Evolutionary conservation across 1,140 invertebrate species (phyloP), one percentile per base, ranked within the genome.

Genomic region (Orius insidiosus): DNA sequence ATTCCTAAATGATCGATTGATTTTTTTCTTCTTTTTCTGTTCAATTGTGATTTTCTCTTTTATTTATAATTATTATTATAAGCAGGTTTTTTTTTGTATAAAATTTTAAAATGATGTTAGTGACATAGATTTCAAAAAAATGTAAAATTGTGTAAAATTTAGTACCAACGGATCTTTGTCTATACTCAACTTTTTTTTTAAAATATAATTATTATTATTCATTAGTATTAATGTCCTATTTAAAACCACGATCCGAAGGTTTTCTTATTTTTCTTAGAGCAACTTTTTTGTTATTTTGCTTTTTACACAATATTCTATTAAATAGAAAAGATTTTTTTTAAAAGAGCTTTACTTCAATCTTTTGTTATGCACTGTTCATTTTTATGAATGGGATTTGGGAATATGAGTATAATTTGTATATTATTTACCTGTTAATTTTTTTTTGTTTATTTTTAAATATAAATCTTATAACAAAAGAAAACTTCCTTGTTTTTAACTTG

Each of bases 401-500:
- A 38, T 36, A 46, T 46, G 45, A 36, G 37, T 46, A 36, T 46
- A 18, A 36, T 38, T 18, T 46, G 37, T 31, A 46, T 46, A 35
- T 46, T 46, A 46, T 46, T 46, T 46, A 46, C 45, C 45, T 46
- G 45, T 46, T 46, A 46, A 24, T 24, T 24, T 24, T 24, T 46
- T 46, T 46, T 46, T 46, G 45, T 46, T 46, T 46, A 37, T 46
- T 46, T 46, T 46, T 46, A 46, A 37, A 46, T 46, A 46, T 30
- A 46, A 46, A 46, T 36, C 19, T 18, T 46, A 46, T 38, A 46
- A 46, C 45, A 46, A 37, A 24, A 24, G 24, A 7, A 24, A 24
- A 24, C n/a, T n/a, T n/a, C n/a, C n/a, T n/a, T n/a, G n/a, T n/a
- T n/a, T n/a, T n/a, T n/a, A n/a, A n/a, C n/a, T n/a, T n/a, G n/a